Conservation (phyloP, 2,113 vertebrate genomes). For the Raja brachyura region DNA sequence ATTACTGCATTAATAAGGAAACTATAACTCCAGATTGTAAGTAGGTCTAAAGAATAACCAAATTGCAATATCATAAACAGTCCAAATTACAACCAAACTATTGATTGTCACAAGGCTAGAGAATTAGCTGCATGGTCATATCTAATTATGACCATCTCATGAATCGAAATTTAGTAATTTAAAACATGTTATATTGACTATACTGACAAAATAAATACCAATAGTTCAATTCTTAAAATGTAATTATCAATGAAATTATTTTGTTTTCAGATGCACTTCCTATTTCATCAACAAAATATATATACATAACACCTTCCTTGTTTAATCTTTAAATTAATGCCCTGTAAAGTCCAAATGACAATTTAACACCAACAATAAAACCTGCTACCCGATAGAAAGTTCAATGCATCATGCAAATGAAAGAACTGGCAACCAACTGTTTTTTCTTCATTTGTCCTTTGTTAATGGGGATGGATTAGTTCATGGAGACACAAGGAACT, state of each 20-base stretch:
- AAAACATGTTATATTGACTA: not conserved
- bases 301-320: too few species aligned
- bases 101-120: not conserved
- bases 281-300: not conserved
- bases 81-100: not conserved
- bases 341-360: not conserved
- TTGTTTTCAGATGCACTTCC: not conserved
- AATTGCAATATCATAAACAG: not conserved
- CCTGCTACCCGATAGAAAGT: not conserved
- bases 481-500: not conserved
- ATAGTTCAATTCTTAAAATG: not conserved
- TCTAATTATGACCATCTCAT: not conserved
- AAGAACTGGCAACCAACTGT: not conserved
- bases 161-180: not conserved
- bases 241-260: not conserved
- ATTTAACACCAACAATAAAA: not conserved
- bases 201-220: not conserved
- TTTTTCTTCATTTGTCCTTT: not conserved
- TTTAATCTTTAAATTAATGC: not conserved
- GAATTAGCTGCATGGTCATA: not conserved
- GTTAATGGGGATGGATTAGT: not conserved
- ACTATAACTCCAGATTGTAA: not conserved
- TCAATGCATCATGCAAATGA: conserved; percentile 9
- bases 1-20: not conserved
- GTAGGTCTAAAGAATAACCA: not conserved